Evolutionary conservation across 35 echinoderm and acorn worm species (phyloP).

Genomic region (Hemicentrotus pulcherrimus): DNA sequence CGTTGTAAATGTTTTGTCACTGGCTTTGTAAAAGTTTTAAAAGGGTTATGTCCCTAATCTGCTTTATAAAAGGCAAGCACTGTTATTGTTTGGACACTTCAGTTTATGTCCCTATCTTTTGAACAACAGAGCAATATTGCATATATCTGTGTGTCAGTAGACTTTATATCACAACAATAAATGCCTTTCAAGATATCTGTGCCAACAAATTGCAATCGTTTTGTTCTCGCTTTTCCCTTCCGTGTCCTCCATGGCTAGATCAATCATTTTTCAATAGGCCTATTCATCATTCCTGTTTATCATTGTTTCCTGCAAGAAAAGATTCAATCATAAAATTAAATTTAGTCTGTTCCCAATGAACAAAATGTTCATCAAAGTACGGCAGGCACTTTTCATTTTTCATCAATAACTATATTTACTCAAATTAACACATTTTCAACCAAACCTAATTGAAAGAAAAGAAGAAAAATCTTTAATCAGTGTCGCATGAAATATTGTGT

Average conservation of each 20-base stretch:
- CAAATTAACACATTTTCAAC: too few relatives aligned
- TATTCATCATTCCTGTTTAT: background rate
- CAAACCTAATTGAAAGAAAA: background rate
- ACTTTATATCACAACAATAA: background rate
- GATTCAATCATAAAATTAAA: background rate
- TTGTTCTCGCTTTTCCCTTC: background rate
- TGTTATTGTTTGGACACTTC: too few relatives aligned
- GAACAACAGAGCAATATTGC: too few relatives aligned
- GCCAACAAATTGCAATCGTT: background rate
- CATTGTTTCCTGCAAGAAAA: background rate
- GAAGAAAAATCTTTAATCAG: background rate
- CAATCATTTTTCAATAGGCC: background rate
- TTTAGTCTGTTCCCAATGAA: background rate
- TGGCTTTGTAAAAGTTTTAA: too few relatives aligned
- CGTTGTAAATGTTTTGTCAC: too few relatives aligned
- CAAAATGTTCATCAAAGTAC: too few relatives aligned
- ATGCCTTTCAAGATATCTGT: background rate
- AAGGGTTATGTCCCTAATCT: too few relatives aligned
- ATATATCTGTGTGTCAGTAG: background rate
- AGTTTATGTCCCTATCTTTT: too few relatives aligned
- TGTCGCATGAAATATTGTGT: background rate
- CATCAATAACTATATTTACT: too few relatives aligned
- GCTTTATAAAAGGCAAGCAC: too few relatives aligned
- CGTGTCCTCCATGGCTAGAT: background rate
- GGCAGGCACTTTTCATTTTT: too few relatives aligned